Percentiles rank a stretch among this genome's conserved stretches.
Conservation (phyloP, 2,888 invertebrate genomes). For the Lycophotia porphyrea region DNA sequence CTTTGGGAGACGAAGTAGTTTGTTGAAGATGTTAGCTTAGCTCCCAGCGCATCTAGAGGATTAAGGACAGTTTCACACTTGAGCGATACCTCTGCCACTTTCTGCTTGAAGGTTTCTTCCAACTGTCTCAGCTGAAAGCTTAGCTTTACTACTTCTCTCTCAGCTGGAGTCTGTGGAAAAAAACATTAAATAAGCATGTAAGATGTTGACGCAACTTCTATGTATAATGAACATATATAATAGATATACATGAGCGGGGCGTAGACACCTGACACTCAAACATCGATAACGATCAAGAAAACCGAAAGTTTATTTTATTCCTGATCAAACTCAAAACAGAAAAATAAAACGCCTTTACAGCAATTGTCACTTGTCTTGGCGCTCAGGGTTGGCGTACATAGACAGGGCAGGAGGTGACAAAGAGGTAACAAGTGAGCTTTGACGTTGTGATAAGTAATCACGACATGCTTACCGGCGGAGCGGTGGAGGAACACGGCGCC, state of each 20-base stretch:
- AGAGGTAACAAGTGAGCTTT: too few species aligned
- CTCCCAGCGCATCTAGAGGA: neutral
- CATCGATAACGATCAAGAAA: neutral
- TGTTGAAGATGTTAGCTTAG: neutral
- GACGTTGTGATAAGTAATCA: neutral
- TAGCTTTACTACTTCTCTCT: slow-evolving; percentile 90
- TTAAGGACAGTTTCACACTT: neutral
- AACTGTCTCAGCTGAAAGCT: slow-evolving; percentile 91
- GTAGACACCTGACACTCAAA: neutral
- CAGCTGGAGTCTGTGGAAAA: slow-evolving; percentile 82
- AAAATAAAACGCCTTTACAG: neutral
- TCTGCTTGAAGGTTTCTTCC: slow-evolving; percentile 92
- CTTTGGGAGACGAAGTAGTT: neutral
- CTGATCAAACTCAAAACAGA: neutral
- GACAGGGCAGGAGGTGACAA: neutral
- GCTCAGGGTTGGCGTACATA: neutral
- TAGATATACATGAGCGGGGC: neutral
- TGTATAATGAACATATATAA: neutral
- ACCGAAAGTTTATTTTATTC: too few species aligned
- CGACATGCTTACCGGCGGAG: slow-evolving; percentile 78
- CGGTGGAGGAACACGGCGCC: slow-evolving; percentile 85
- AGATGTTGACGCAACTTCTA: neutral
- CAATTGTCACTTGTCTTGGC: neutral
- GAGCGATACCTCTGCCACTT: slow-evolving; percentile 91
- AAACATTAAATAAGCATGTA: neutral